Evolutionary conservation across 2,888 invertebrate species (phyloP).

Genomic region (Drosophila prostipennis): DNA sequence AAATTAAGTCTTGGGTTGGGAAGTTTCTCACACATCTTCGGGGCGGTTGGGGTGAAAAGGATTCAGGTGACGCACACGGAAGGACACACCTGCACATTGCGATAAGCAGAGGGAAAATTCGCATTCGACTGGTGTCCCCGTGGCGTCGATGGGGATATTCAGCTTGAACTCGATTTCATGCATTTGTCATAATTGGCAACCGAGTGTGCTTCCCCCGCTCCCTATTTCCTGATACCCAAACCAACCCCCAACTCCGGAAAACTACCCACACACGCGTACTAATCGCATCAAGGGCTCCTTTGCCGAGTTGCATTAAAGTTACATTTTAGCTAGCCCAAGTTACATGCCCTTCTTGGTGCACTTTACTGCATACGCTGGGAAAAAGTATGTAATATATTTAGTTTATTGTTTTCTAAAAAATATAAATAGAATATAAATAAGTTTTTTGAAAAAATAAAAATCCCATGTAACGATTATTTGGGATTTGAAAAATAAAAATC

Average conservation of each 20-base stretch:
- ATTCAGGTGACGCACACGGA: slow-evolving; percentile 18
- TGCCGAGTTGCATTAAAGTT: slow-evolving; percentile 54
- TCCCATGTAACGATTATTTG: no score
- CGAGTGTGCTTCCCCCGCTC: slow-evolving; percentile 12
- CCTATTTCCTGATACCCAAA: background rate
- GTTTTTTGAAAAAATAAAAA: no score
- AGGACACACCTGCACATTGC: slow-evolving; percentile 44
- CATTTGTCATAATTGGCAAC: slow-evolving; percentile 74
- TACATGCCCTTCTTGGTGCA: background rate
- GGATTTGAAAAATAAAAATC: no score
- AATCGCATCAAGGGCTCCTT: slow-evolving; percentile 33
- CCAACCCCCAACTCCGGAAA: background rate
- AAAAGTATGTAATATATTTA: no score
- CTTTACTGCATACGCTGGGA: background rate
- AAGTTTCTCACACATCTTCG: background rate
- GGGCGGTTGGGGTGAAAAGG: background rate
- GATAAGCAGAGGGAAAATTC: slow-evolving; percentile 47
- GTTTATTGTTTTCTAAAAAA: no score
- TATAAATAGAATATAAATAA: no score
- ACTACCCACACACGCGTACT: slow-evolving; percentile 14
- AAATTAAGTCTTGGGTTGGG: slow-evolving; percentile 15
- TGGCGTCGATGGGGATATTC: slow-evolving; percentile 56
- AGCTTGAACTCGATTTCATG: slow-evolving; percentile 68
- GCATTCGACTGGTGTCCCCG: slow-evolving; percentile 33
- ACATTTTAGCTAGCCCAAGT: slow-evolving; percentile 31